phyloP scores from a whole-genome alignment of 2,113 vertebrate species.

The Egretta garzetta region DNA sequence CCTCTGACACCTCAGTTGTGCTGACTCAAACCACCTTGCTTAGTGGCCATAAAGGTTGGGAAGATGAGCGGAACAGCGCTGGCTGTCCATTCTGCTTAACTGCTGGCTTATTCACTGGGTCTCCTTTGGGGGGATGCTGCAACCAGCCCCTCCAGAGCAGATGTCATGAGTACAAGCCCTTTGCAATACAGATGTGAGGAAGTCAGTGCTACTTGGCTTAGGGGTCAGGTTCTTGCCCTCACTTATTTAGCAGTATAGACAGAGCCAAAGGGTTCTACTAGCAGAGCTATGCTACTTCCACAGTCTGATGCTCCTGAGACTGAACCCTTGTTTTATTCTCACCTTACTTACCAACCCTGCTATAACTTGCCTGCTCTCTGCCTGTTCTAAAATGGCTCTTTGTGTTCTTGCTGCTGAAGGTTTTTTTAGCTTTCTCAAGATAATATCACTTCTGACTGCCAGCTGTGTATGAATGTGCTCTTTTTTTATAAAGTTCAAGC shows the following conservation, averaged over 20 bases:
- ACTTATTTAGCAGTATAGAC: not conserved
- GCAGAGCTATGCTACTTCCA: not conserved
- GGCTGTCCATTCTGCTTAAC: not conserved
- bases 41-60: not conserved
- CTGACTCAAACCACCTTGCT: not conserved
- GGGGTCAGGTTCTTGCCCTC: not conserved
- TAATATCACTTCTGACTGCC: constrained; percentile 61
- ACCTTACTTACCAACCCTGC: not conserved
- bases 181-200: not conserved
- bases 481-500: constrained; percentile 53
- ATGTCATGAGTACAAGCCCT: not conserved
- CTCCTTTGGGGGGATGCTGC: not conserved
- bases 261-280: not conserved
- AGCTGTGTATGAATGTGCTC: constrained; percentile 43
- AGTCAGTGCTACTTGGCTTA: not conserved
- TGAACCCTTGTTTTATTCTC: not conserved
- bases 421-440: constrained; percentile 49
- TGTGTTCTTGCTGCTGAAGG: not conserved
- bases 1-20: not conserved
- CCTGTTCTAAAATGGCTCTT: not conserved
- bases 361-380: constrained; percentile 23
- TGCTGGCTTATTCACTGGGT: not conserved
- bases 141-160: not conserved
- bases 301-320: not conserved
- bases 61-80: not conserved